Conservation (phyloP, 1,140 invertebrate genomes). For the Aphelenchoides fujianensis region DNA sequence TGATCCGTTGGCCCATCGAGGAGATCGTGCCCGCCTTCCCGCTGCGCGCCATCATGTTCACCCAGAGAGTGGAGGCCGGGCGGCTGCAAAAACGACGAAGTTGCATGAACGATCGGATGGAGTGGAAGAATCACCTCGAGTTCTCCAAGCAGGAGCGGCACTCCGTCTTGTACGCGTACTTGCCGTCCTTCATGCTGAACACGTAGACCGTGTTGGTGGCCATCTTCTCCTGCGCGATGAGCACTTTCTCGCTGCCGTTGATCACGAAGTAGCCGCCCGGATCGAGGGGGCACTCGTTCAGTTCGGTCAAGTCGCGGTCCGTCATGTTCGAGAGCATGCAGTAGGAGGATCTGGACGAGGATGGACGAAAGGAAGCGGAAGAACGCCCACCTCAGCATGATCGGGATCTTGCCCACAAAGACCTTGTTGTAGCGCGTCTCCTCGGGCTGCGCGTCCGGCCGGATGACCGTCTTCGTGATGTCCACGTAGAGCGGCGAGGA, state of each 20-base stretch:
- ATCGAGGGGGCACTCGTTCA: slow-evolving; percentile 97
- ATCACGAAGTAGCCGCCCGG: slow-evolving; percentile 95
- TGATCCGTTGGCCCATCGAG: slow-evolving; percentile 94
- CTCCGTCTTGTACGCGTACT: slow-evolving; percentile 95
- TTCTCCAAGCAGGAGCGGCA: slow-evolving; percentile 91
- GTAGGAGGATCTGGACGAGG: slow-evolving; percentile 74
- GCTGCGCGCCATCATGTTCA: slow-evolving; percentile 92
- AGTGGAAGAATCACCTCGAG: slow-evolving; percentile 66
- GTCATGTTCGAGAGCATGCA: slow-evolving; percentile 86
- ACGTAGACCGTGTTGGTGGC: slow-evolving; percentile 99
- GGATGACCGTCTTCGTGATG: slow-evolving; percentile 89
- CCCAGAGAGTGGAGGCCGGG: slow-evolving; percentile 93
- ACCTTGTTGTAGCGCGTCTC: slow-evolving; percentile 94
- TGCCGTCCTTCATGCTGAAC: slow-evolving; percentile 89
- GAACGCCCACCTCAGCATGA: slow-evolving; percentile 79
- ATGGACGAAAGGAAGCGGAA: slow-evolving; percentile 1
- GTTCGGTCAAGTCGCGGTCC: slow-evolving; percentile 94
- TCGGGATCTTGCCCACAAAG: slow-evolving; percentile 98
- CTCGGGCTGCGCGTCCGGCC: slow-evolving; percentile 82
- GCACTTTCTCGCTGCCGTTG: slow-evolving; percentile 88
- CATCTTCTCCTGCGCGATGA: slow-evolving; percentile 99
- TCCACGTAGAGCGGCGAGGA: slow-evolving; percentile 97
- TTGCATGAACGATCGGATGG: slow-evolving; percentile 15
- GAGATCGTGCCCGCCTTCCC: slow-evolving; percentile 73
- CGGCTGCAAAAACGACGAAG: slow-evolving; percentile 66